phyloP scores from a whole-genome alignment of 2,888 invertebrate genomes.

The Xestia ashworthii region DNA sequence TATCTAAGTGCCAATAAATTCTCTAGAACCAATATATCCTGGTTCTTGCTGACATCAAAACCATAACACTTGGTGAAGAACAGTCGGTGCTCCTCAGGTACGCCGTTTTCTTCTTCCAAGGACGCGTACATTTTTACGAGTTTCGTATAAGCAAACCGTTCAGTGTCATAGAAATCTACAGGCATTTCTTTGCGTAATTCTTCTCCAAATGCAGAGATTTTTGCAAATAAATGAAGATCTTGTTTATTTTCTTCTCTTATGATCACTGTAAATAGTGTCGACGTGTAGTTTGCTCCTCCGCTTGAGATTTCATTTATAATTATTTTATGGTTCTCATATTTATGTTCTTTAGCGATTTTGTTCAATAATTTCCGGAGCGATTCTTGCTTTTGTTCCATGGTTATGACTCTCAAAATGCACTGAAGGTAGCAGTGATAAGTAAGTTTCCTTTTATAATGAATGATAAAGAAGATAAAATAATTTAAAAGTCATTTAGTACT shows the following conservation, averaged over 20 bases:
- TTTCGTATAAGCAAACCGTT: conserved; percentile 46
- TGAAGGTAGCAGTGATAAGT: not conserved
- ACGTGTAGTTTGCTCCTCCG: conserved; percentile 59
- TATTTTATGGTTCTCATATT: conserved; percentile 36
- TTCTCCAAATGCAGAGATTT: conserved; percentile 41
- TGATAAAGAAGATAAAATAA: conserved; percentile 2
- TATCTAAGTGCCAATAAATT: conserved; percentile 62
- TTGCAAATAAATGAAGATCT: conserved; percentile 55
- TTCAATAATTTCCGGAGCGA: conserved; percentile 13
- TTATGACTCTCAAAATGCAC: conserved; percentile 5
- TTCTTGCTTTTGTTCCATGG: conserved; percentile 32
- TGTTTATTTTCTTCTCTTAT: conserved; percentile 33
- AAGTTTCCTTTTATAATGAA: conserved; percentile 4
- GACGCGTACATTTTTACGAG: conserved; percentile 35
- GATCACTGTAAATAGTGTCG: conserved; percentile 38
- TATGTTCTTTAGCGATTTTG: conserved; percentile 49
- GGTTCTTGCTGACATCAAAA: conserved; percentile 26
- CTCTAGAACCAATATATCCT: conserved; percentile 59
- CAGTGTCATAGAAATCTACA: conserved; percentile 34
- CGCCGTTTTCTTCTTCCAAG: conserved; percentile 46
- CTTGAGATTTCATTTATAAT: conserved; percentile 40
- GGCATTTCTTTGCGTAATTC: conserved; percentile 22
- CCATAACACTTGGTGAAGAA: conserved; percentile 56
- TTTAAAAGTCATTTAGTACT: not conserved
- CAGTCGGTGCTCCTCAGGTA: conserved; percentile 47